Percentiles rank a stretch among this genome's conserved stretches.
These are phyloP conservation scores for Dinoponera quadriceps DNA, from an alignment of 1,140 invertebrate species.

Conservation along the genomic window DNA sequence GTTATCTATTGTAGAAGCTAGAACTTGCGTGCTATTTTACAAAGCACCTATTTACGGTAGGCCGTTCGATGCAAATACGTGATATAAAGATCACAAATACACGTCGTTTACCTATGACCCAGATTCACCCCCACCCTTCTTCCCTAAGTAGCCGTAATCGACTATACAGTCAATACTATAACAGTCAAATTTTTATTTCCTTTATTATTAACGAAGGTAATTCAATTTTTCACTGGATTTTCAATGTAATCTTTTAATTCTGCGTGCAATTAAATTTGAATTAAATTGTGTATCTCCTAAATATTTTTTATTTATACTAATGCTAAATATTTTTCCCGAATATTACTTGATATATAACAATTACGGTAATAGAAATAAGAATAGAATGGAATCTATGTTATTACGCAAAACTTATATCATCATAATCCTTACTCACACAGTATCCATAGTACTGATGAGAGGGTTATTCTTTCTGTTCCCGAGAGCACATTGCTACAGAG, in stretches of 20 bases:
- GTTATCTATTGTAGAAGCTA: background rate
- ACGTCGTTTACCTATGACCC: background rate
- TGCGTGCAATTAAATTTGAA: too few species aligned
- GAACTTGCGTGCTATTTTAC: slow-evolving; percentile 18
- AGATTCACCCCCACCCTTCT: background rate
- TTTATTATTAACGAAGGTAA: too few species aligned
- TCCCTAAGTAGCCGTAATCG: too few species aligned
- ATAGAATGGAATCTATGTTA: background rate
- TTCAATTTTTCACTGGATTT: background rate
- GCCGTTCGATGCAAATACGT: background rate
- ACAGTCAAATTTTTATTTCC: background rate
- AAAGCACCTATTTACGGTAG: slow-evolving; percentile 8
- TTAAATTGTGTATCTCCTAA: background rate
- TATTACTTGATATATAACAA: background rate
- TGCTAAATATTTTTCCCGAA: too few species aligned
- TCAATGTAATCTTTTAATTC: too few species aligned
- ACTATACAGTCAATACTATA: background rate
- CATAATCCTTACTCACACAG: too few species aligned
- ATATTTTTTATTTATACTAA: background rate
- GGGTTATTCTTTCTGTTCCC: slow-evolving; percentile 8
- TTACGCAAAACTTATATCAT: background rate
- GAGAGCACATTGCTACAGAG: slow-evolving; percentile 6
- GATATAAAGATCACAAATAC: background rate
- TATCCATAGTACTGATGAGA: background rate
- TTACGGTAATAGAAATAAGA: background rate